phyloP scores from a whole-genome alignment of 2,888 invertebrate genomes.

The Agapostemon virescens region DNA sequence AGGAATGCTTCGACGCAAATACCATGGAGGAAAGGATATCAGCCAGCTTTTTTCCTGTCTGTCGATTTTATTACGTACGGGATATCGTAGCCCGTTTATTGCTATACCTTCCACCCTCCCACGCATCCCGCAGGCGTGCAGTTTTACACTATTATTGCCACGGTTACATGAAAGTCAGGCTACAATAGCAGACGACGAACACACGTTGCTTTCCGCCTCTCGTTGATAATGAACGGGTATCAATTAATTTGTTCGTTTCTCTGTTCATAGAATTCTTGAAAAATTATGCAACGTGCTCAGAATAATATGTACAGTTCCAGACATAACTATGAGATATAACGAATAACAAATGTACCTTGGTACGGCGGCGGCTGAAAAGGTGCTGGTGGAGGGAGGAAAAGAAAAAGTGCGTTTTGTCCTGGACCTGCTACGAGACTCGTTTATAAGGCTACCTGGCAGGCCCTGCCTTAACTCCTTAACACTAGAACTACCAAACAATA shows the following conservation, averaged over 20 bases:
- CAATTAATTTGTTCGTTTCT: not conserved
- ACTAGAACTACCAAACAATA: no score
- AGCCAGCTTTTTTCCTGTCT: constrained; percentile 15
- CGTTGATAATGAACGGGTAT: not conserved
- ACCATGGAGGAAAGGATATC: constrained; percentile 16
- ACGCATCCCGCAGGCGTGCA: no score
- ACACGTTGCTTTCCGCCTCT: not conserved
- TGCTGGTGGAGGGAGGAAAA: no score
- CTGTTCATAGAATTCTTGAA: not conserved
- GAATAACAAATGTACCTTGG: no score
- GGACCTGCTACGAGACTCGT: no score
- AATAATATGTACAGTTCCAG: no score
- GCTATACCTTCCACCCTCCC: constrained; percentile 7
- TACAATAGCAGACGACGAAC: not conserved
- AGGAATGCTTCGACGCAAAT: constrained; percentile 28
- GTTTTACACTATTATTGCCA: constrained; percentile 6
- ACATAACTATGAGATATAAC: no score
- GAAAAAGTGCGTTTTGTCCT: no score
- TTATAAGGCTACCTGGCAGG: no score
- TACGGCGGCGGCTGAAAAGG: no score
- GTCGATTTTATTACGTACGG: constrained; percentile 39
- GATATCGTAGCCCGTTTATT: constrained; percentile 34
- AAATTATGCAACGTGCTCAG: no score
- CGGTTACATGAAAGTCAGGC: not conserved
- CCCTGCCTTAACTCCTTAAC: no score